Percentiles rank a stretch among this genome's conserved stretches.
Conservation (phyloP, 2,797 vertebrate genomes). For the Sebastes hubbsi region DNA sequence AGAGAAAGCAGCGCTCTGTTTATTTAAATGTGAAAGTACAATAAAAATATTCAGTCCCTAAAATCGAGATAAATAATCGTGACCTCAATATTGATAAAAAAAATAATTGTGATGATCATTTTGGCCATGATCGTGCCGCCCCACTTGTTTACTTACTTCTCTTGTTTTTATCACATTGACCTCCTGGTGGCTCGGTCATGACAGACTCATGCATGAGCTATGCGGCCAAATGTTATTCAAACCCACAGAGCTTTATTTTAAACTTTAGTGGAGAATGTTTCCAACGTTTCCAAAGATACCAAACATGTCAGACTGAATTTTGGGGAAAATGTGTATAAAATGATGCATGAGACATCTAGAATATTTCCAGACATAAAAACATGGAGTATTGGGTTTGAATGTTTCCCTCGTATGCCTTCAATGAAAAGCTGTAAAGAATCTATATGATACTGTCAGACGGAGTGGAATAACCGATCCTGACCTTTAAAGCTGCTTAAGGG, state of each 20-base stretch:
- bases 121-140: no score
- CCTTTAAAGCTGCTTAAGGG: not conserved
- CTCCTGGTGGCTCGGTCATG: not conserved
- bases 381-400: not conserved
- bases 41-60: no score
- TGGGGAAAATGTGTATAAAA: not conserved
- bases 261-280: not conserved
- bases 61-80: no score
- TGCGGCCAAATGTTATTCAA: not conserved
- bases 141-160: not conserved
- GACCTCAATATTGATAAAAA: no score
- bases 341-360: not conserved
- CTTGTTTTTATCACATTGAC: not conserved
- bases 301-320: slow-evolving; percentile 8
- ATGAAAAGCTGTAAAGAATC: not conserved
- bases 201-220: not conserved
- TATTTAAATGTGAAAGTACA: no score
- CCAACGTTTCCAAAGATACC: slow-evolving; percentile 3
- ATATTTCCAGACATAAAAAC: slow-evolving; percentile 12
- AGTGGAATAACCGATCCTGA: not conserved
- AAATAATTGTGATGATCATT: no score
- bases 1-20: no score
- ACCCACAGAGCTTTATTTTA: not conserved
- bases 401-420: not conserved
- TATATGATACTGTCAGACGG: not conserved